Evolutionary conservation across 2,113 vertebrate species (phyloP).

Genomic region (Eulemur macaco): DNA sequence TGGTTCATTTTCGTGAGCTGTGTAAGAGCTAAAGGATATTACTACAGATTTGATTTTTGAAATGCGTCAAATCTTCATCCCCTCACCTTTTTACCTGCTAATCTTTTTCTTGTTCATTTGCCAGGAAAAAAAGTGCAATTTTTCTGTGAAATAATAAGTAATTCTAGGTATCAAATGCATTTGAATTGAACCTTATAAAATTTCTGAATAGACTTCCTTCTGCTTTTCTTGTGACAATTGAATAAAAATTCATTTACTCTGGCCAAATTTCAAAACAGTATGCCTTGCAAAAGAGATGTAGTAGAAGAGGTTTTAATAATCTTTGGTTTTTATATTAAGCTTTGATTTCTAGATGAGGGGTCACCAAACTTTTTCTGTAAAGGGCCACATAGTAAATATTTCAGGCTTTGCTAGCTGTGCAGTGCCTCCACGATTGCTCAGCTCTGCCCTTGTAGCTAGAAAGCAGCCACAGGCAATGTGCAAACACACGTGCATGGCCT

Average conservation of each 20-base stretch:
- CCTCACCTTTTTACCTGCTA: background rate
- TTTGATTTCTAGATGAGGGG: background rate
- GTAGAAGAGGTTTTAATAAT: background rate
- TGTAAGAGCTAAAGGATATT: background rate
- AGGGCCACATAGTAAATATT: background rate
- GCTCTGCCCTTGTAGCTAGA: background rate
- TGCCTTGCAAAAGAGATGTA: background rate
- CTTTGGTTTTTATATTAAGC: background rate
- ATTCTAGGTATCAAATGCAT: slow-evolving; percentile 10
- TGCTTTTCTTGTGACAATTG: background rate
- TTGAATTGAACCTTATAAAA: background rate
- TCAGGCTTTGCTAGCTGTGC: background rate
- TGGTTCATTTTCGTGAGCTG: background rate
- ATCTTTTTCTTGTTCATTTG: slow-evolving; percentile 27
- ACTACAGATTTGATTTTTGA: slow-evolving; percentile 45
- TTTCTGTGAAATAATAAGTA: background rate
- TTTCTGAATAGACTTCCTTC: background rate
- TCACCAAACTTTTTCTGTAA: background rate
- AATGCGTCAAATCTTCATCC: background rate
- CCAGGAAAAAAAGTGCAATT: no score
- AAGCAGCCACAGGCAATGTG: background rate
- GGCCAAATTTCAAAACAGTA: background rate
- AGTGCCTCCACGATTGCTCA: background rate
- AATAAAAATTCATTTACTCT: background rate
- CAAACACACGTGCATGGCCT: background rate